Conservation (phyloP, 2,888 invertebrate genomes). For the Protodeltote pygarga region DNA sequence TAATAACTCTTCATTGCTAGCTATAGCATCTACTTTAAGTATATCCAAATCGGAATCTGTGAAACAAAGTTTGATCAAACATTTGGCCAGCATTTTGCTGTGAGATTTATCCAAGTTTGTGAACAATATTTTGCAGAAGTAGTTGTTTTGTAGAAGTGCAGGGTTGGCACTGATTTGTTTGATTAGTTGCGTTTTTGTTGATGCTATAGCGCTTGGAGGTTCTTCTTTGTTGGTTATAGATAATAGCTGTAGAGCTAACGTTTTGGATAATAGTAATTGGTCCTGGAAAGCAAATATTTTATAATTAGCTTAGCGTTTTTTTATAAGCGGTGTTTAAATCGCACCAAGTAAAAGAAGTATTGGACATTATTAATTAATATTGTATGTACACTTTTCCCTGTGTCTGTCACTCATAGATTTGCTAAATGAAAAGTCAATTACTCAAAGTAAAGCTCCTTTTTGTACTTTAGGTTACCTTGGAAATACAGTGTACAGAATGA, state of each 20-base stretch:
- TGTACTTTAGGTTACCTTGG: too few species aligned
- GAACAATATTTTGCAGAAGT: slow-evolving; percentile 64
- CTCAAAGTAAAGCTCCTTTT: too few species aligned
- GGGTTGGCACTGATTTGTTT: slow-evolving; percentile 61
- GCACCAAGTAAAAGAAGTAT: too few species aligned
- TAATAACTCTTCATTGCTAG: slow-evolving; percentile 64
- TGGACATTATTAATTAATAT: too few species aligned
- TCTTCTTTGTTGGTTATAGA: slow-evolving; percentile 44
- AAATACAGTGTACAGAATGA: too few species aligned
- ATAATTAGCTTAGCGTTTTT: too few species aligned
- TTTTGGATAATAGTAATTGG: slow-evolving; percentile 69
- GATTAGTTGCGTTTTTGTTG: slow-evolving; percentile 68
- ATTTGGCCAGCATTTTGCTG: slow-evolving; percentile 66
- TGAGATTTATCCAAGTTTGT: slow-evolving; percentile 66
- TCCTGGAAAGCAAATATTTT: slow-evolving; percentile 67
- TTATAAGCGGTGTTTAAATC: too few species aligned
- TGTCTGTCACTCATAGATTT: too few species aligned
- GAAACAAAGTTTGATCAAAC: slow-evolving; percentile 62
- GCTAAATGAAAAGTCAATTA: too few species aligned
- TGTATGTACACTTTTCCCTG: too few species aligned
- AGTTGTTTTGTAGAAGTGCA: slow-evolving; percentile 56
- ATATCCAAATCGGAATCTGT: slow-evolving; percentile 53
- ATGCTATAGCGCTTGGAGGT: slow-evolving; percentile 34
- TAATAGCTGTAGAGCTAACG: slow-evolving; percentile 63
- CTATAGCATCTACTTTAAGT: slow-evolving; percentile 59